Percentiles rank a stretch among this genome's conserved stretches.
Conservation (phyloP, 1,140 invertebrate species). For the Scaptomyza pallida region DNA sequence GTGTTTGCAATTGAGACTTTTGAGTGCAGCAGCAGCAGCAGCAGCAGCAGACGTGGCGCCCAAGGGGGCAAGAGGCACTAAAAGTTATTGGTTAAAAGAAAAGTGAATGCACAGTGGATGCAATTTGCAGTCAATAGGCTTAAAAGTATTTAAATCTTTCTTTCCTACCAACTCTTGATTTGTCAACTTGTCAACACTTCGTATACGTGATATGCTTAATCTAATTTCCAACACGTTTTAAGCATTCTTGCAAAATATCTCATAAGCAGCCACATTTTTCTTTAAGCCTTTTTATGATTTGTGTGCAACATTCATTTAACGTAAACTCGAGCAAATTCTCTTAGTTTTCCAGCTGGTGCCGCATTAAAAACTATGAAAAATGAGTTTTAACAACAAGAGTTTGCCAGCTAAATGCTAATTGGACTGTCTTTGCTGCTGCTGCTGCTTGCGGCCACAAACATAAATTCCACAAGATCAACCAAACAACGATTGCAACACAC, state of each 20-base stretch:
- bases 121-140: not conserved
- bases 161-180: too few species aligned
- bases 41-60: not conserved
- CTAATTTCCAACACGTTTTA: slow-evolving; percentile 2
- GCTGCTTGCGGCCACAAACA: slow-evolving; percentile 15
- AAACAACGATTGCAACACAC: slow-evolving; percentile 51
- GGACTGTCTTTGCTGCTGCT: not conserved
- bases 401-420: slow-evolving; percentile 41
- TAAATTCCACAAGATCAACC: slow-evolving; percentile 17
- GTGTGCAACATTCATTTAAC: slow-evolving; percentile 29
- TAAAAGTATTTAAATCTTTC: too few species aligned
- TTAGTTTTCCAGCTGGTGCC: slow-evolving; percentile 32
- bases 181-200: slow-evolving; percentile 14
- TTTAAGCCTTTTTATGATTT: slow-evolving; percentile 33
- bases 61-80: slow-evolving; percentile 12
- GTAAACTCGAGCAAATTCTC: slow-evolving; percentile 40
- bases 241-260: slow-evolving; percentile 27
- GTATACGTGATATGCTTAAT: slow-evolving; percentile 26
- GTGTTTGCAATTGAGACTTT: slow-evolving; percentile 53
- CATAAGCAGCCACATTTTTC: not conserved
- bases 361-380: slow-evolving; percentile 25
- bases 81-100: slow-evolving; percentile 37
- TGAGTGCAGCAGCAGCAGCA: slow-evolving; percentile 32
- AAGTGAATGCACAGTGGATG: slow-evolving; percentile 47
- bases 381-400: slow-evolving; percentile 32